phyloP scores from a whole-genome alignment of 2,797 vertebrate genomes.

The Sebastes paucispinis region DNA sequence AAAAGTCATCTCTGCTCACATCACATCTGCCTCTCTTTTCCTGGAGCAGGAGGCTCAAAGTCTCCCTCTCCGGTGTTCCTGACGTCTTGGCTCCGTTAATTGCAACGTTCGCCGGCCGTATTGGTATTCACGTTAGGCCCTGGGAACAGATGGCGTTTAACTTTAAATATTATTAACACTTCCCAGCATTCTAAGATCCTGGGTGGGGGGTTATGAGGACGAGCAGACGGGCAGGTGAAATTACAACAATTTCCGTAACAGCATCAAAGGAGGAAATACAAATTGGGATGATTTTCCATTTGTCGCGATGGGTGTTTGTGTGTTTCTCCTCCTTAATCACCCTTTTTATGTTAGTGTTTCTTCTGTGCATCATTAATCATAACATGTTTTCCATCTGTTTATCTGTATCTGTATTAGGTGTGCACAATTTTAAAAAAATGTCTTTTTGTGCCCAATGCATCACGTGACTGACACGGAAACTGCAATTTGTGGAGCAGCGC shows the following conservation, averaged over 20 bases:
- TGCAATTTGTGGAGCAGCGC: no score
- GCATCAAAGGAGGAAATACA: conserved; percentile 53
- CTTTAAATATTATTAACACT: conserved; percentile 82
- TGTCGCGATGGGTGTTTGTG: not conserved
- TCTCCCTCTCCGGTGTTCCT: conserved; percentile 48
- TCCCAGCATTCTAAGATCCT: conserved; percentile 44
- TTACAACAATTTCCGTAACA: conserved; percentile 54
- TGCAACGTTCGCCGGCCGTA: conserved; percentile 62
- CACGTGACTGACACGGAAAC: no score
- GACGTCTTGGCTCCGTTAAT: conserved; percentile 76
- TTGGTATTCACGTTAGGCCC: conserved; percentile 67
- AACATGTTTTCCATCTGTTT: not conserved
- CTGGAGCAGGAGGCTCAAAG: conserved; percentile 39
- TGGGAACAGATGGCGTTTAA: conserved; percentile 80
- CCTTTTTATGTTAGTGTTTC: not conserved
- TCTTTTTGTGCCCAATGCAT: no score
- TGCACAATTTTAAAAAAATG: fast-evolving
- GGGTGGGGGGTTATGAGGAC: conserved; percentile 36
- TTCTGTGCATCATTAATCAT: not conserved
- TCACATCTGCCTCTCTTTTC: conserved; percentile 68
- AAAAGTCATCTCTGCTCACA: conserved; percentile 65
- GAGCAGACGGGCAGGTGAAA: conserved; percentile 62
- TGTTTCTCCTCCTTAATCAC: not conserved
- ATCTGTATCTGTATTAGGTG: not conserved
- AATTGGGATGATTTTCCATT: conserved; percentile 39